Conservation (phyloP, 2,113 vertebrate species). For the Archocentrus centrarchus region DNA sequence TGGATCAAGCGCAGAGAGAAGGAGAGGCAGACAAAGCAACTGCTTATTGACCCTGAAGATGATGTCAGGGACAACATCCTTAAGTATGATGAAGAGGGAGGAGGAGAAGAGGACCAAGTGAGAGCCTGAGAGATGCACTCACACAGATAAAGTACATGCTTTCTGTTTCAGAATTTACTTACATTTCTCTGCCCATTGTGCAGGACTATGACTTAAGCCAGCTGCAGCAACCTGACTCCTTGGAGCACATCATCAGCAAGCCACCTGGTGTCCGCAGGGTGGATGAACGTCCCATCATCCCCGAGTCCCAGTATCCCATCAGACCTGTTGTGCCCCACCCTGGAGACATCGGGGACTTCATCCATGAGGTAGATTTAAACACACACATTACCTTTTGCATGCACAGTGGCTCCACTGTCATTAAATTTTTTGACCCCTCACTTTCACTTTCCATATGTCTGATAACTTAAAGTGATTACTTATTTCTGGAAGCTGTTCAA, state of each 20-base stretch:
- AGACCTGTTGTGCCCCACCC: conserved; percentile 94
- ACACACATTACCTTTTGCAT: background rate
- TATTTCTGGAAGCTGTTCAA: conserved; percentile 38
- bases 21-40: conserved; percentile 94
- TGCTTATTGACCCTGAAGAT: conserved; percentile 96
- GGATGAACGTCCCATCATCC: conserved; percentile 93
- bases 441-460: conserved; percentile 44
- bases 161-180: background rate
- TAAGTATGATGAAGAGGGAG: conserved; percentile 96
- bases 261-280: conserved; percentile 91
- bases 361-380: conserved; percentile 87
- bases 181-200: conserved; percentile 34
- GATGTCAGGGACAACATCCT: conserved; percentile 97
- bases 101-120: conserved; percentile 97
- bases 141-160: background rate
- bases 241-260: conserved; percentile 95
- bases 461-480: conserved; percentile 51
- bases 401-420: background rate
- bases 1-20: conserved; percentile 95
- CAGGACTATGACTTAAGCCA: conserved; percentile 98
- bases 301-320: conserved; percentile 94
- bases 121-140: conserved; percentile 38
- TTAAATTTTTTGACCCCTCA: conserved; percentile 21
- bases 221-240: conserved; percentile 94
- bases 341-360: conserved; percentile 97